Percentiles rank a stretch among this genome's conserved stretches.
phyloP scores from a whole-genome alignment of 2,888 invertebrate species.

The Carabus problematicus region DNA sequence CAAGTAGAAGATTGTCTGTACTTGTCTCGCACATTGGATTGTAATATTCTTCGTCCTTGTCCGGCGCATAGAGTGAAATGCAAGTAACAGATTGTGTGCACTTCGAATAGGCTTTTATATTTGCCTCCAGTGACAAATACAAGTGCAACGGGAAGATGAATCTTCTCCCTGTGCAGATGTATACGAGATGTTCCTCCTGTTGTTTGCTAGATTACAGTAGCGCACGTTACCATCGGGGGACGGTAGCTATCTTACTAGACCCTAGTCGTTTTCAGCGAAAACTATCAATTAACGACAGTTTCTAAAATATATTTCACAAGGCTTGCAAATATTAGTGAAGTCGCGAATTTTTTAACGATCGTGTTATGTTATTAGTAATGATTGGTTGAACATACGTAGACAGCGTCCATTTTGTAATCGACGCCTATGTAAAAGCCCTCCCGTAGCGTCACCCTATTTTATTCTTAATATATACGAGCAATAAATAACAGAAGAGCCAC shows the following conservation, averaged over 20 bases:
- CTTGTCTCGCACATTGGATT: not conserved
- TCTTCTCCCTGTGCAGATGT: constrained; percentile 12
- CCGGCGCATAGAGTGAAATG: not conserved
- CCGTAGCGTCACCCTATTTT: not conserved
- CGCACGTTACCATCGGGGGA: no score
- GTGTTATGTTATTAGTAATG: not conserved
- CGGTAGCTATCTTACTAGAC: no score
- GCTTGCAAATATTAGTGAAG: no score
- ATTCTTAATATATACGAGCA: constrained; percentile 32
- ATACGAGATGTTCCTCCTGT: not conserved
- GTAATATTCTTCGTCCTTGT: not conserved
- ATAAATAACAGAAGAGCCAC: constrained; percentile 13
- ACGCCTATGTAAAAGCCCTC: not conserved
- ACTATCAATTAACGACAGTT: no score
- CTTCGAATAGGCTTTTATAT: constrained; percentile 24
- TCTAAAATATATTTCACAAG: no score
- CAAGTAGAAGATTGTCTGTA: not conserved
- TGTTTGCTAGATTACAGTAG: no score
- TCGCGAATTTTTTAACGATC: not conserved
- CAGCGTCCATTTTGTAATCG: no score
- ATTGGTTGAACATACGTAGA: not conserved
- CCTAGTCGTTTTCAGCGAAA: no score
- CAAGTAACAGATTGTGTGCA: not conserved
- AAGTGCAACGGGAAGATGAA: constrained; percentile 17
- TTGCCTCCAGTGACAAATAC: constrained; percentile 30